These are phyloP conservation scores for Zonitis immaculata DNA, from an alignment of 2,888 invertebrate genomes.

Conservation along the genomic window DNA sequence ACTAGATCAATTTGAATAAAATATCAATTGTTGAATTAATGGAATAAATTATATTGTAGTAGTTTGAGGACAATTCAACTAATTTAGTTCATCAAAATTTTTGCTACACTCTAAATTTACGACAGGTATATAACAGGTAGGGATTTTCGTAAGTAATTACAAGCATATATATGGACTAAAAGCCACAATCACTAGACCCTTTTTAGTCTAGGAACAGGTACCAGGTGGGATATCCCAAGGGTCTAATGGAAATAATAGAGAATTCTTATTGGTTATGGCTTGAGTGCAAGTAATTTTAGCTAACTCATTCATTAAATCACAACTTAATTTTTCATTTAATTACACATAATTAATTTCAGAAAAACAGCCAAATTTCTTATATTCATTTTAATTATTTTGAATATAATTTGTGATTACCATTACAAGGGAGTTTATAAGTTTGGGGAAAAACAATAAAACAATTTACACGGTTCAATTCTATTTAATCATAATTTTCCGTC, in stretches of 20 bases:
- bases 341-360: neutral
- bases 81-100: no score
- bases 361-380: no score
- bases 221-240: neutral
- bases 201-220: neutral
- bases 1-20: no score
- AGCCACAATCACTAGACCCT: neutral
- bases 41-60: no score
- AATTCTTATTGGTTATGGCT: neutral
- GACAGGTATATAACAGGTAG: no score
- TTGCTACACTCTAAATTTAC: no score
- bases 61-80: no score
- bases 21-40: no score
- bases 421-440: no score
- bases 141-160: neutral
- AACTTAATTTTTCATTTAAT: neutral
- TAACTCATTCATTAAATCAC: neutral
- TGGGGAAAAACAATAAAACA: neutral
- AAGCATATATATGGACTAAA: neutral
- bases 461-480: neutral
- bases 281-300: neutral
- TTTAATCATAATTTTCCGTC: neutral
- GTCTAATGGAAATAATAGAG: neutral
- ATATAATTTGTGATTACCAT: no score
- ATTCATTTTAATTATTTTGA: no score